Base-by-base conservation (phyloP, 2,888 invertebrate genomes). In the Drosophila borealis region DNA sequence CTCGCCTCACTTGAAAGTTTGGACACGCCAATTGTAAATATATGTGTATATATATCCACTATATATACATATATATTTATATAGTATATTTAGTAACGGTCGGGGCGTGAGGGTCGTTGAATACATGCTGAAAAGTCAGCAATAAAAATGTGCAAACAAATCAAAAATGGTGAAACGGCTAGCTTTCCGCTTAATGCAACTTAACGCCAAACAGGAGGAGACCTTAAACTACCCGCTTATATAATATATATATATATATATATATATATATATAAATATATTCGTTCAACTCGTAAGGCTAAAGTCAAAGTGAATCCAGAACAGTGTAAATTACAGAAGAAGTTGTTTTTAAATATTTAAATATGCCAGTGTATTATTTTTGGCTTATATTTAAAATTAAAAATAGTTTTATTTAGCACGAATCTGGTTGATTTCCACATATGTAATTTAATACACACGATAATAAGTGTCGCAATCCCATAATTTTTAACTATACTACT, bases 141-240 rank as follows among this genome's bases (percentile, higher is more conserved):
- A 65, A 39, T 67, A 62, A 70, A 70, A 71, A 65, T 72, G 73
- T 63, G 80, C 67, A 76, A 88, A 82, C 64, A 83, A 53, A 74
- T 83, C 70, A 61, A 72, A 83, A 80, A 56, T 61, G 76, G 68
- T 80, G 72, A 72, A 62, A 8, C 25, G 10, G 37, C 59, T 44
- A 42, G 17, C 59, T 50, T 63, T 61, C 61, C 41, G 55, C 44
- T 56, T 33, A 46, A 45, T 55, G 13, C 49, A 63, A 37, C 49
- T 72, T 60, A 54, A 60, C 21, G 44, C 44, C 34, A 14, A 37
- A 14, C 55, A 45, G 41, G 37, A 37, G 62, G 34, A 5, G 36
- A 13, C 29, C 45, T 37, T 55, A 54, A 42, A 25, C 49, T 53
- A 17, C n/a, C 37, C 13, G 17, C 37, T 39, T 51, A 45, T 2